Conservation (phyloP, 2,113 vertebrate species). For the Mesitornis unicolor region DNA sequence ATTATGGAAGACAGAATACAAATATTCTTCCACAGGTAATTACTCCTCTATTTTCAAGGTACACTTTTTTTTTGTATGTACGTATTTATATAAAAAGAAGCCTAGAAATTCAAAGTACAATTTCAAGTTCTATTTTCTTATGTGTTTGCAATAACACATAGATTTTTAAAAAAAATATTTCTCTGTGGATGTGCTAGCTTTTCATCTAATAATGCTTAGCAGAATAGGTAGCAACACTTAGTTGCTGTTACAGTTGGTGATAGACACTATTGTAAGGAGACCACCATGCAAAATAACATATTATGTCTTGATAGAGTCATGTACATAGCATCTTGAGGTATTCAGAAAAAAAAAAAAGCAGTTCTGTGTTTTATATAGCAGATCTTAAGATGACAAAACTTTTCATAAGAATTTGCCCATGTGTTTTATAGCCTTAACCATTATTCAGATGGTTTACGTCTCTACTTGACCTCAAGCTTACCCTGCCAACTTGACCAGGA, state of each 20-base stretch:
- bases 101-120: neutral
- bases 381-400: neutral
- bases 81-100: neutral
- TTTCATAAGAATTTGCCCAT: neutral
- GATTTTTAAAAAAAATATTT: neutral
- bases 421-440: neutral
- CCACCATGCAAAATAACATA: neutral
- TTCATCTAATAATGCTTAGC: neutral
- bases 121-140: neutral
- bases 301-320: neutral
- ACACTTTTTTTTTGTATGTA: neutral
- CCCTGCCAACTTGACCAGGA: neutral
- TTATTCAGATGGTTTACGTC: neutral
- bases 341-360: neutral
- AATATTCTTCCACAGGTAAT: constrained; percentile 56
- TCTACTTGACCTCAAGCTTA: neutral
- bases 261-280: neutral
- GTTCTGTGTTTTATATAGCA: neutral
- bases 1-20: constrained; percentile 37
- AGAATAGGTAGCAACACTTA: neutral
- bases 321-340: neutral
- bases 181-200: neutral
- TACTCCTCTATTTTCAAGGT: neutral
- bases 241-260: neutral
- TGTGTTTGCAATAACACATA: neutral